Base-by-base conservation (phyloP, 2,888 invertebrate genomes). In the Oasisia sp. region DNA sequence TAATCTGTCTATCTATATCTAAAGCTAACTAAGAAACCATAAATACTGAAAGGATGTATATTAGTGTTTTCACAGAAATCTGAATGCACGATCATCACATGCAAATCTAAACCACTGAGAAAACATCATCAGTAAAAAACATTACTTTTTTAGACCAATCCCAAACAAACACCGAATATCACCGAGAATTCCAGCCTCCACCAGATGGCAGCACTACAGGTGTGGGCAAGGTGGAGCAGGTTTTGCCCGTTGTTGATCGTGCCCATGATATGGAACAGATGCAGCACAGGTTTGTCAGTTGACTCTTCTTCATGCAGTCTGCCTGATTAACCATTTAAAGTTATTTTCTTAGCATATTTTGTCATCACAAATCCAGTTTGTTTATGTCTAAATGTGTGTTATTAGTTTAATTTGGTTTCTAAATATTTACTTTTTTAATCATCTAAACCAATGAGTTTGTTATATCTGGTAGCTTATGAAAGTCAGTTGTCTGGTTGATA, bases 171-270 rank as follows among this genome's bases (percentile, higher is more conserved):
- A 93, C 95, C 92, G 92, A 95, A 44, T 96, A 94, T 93, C 96
- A 96, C 92, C 95, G 95, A 93, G 96, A 96, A 93, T 96, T 95
- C 93, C 95, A 95, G 27, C 96, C 96, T 19, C 96, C 96, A 93
- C 96, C 96, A 94, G 95, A 96, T 92, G 96, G 96, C 92, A 95
- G 95, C 94, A 95, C 95, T 58, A 96, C 96, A 44, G 96, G 96
- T 32, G 93, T 96, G 2, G 95, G 95, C 27, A 95, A 94, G 92
- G 94, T 94, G 92, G 96, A 96, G 94, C 94, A 95, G 92, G 95
- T 96, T 5, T 92, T 95, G 1, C 95, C 95, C 0, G 95, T 96
- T 27, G 94, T 94, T 50, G 96, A 96, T 92, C 93, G 94, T 12
- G 94, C 95, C 44, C 95, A 96, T 94, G 96, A 96, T 93, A 94